Evolutionary conservation across 2,888 invertebrate genomes (phyloP), one percentile per base, ranked within the genome.

Genomic region (Ichneumoninae sp.): DNA sequence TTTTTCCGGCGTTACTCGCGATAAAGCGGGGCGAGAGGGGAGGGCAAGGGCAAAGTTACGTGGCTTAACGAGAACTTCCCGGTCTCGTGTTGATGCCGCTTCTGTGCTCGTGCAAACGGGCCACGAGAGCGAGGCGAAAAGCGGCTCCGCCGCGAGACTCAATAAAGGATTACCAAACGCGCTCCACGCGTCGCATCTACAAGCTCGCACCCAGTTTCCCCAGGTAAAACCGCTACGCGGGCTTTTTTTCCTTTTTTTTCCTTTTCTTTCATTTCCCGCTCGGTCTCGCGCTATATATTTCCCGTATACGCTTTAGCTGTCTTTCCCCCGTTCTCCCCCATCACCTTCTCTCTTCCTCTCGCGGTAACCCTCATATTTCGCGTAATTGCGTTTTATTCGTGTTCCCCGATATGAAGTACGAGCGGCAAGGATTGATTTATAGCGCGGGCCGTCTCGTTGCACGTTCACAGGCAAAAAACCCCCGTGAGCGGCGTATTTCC

Each of bases 371-470:
- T 78, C 84, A 86, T 85, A 86, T 83, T 86, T 82, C 60, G 77
- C 75, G 85, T 88, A 88, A 88, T 88, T 87, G 85, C 88, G 85
- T 88, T 87, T 88, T 86, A 88, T 88, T 88, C 85, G 85, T 65
- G 73, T 74, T 77, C 82, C 77, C 60, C 79, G 82, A 71, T 85
- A 88, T 85, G 81, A 86, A 85, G 87, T 83, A 86, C 85, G 83
- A 79, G 85, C 85, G 80, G 83, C 78, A 66, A 83, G 85, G 86
- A 88, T 88, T 88, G 87, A 88, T 88, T 88, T 88, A 88, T 88
- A 83, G 86, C 83, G 85, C 54, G 57, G 82, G 78, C 71, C 78
- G 83, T 83, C 69, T 83, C 36, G 87, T 69, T 75, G 81, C 85
- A 78, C 85, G 85, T 81, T 83, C 69, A 81, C 73, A 81, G 54